Conservation (phyloP, 2,797 vertebrate genomes). For the Lophius americanus region DNA sequence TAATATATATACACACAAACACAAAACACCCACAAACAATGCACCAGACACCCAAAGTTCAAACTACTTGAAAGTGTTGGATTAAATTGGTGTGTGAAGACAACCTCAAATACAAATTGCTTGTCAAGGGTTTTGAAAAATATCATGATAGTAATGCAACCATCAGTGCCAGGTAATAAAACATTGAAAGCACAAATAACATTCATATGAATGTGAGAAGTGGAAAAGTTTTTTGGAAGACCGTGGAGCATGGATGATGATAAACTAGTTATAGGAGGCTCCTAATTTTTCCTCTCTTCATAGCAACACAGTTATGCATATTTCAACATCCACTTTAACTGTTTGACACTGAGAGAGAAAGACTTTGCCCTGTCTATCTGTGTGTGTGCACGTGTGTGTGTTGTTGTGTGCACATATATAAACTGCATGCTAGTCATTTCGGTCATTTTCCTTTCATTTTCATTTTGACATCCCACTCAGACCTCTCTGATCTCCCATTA, state of each 20-base stretch:
- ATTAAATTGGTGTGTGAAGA: constrained; percentile 42
- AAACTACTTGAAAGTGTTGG: constrained; percentile 6
- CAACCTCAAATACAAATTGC: constrained; percentile 11
- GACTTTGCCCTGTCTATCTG: constrained; percentile 13
- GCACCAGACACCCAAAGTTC: constrained; percentile 26
- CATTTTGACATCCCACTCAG: constrained; percentile 40
- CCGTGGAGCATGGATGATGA: constrained; percentile 26
- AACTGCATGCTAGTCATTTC: constrained; percentile 43
- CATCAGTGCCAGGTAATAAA: constrained; percentile 7
- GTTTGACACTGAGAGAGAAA: constrained; percentile 61
- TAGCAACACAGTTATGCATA: constrained; percentile 58
- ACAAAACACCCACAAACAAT: constrained; percentile 16
- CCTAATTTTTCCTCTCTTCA: constrained; percentile 55
- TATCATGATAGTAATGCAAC: constrained; percentile 1
- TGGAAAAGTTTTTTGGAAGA: constrained; percentile 23
- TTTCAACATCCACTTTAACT: constrained; percentile 49
- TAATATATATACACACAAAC: constrained; percentile 9
- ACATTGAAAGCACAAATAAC: constrained; percentile 1
- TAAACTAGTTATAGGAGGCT: constrained; percentile 58
- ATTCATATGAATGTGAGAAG: constrained; percentile 6
- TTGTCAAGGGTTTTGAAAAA: constrained; percentile 13
- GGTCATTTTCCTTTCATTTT: constrained; percentile 55
- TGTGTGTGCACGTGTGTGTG: constrained; percentile 8
- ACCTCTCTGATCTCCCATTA: constrained; percentile 33
- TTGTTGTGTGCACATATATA: constrained; percentile 10